phyloP scores from a whole-genome alignment of 2,888 invertebrate species.

The Chrysolina americana region DNA sequence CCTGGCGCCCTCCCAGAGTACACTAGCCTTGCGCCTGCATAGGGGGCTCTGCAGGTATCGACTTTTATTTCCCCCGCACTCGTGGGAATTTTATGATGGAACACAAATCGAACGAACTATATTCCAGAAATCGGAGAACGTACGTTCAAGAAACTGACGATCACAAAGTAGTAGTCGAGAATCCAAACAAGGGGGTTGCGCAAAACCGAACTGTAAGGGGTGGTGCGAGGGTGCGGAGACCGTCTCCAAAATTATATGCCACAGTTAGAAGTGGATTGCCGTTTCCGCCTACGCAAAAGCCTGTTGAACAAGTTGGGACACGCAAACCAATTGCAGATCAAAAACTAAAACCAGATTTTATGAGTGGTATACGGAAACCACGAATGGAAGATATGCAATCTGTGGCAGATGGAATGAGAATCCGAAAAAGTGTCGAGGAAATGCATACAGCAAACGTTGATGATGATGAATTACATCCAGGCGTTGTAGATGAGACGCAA shows the following conservation, averaged over 20 bases:
- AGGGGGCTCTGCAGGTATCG: neutral
- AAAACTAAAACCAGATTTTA: neutral
- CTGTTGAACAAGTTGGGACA: neutral
- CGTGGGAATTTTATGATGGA: neutral
- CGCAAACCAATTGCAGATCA: neutral
- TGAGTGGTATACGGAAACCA: neutral
- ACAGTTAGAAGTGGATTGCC: neutral
- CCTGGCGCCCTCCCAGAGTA: neutral
- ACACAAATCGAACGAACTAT: neutral
- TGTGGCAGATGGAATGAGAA: too few species aligned
- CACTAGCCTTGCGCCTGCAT: neutral
- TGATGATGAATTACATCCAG: neutral
- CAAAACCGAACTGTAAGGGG: neutral
- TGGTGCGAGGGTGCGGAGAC: neutral
- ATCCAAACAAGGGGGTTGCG: neutral
- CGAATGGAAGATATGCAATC: neutral
- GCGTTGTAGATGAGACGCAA: neutral
- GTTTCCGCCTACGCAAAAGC: neutral
- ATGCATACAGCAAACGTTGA: neutral
- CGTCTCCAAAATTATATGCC: neutral
- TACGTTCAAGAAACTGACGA: neutral
- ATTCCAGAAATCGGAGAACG: neutral
- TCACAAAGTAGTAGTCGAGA: neutral
- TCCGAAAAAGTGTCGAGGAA: neutral
- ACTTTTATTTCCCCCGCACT: neutral